Percentiles rank a stretch among this genome's conserved stretches.
Conservation (phyloP, 1,140 invertebrate genomes). For the Nephotettix cincticeps region DNA sequence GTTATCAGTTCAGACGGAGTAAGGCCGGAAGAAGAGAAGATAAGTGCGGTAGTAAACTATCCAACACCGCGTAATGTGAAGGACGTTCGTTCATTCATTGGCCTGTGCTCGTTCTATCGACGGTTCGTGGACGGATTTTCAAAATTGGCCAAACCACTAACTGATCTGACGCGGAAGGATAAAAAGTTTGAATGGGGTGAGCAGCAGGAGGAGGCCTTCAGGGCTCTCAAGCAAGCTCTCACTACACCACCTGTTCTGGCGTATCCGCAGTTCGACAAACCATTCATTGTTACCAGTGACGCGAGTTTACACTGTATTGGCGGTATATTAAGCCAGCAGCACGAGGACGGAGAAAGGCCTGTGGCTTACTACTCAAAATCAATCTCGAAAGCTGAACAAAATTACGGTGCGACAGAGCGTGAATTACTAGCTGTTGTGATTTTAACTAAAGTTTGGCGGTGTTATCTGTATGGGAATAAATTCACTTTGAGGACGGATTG, state of each 20-base stretch:
- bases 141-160: not conserved
- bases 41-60: constrained; percentile 43
- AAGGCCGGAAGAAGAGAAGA: constrained; percentile 36
- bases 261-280: not conserved
- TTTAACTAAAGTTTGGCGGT: not conserved
- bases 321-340: not conserved
- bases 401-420: not conserved
- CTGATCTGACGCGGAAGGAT: not conserved
- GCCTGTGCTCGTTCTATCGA: constrained; percentile 34
- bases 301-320: not conserved
- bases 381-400: not conserved
- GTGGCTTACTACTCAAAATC: not conserved
- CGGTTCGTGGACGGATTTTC: not conserved
- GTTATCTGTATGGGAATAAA: not conserved
- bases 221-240: not conserved
- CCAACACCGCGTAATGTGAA: constrained; percentile 32
- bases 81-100: not conserved
- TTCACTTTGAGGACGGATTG: not conserved
- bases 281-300: not conserved
- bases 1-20: not conserved
- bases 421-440: not conserved
- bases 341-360: not conserved
- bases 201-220: not conserved
- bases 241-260: not conserved
- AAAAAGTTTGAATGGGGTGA: not conserved